A percentile compares a stretch with the other conserved stretches of the same genome.
Conservation (phyloP, 37 sponge, comb jelly and placozoan species). For the Axinella damicornis region DNA sequence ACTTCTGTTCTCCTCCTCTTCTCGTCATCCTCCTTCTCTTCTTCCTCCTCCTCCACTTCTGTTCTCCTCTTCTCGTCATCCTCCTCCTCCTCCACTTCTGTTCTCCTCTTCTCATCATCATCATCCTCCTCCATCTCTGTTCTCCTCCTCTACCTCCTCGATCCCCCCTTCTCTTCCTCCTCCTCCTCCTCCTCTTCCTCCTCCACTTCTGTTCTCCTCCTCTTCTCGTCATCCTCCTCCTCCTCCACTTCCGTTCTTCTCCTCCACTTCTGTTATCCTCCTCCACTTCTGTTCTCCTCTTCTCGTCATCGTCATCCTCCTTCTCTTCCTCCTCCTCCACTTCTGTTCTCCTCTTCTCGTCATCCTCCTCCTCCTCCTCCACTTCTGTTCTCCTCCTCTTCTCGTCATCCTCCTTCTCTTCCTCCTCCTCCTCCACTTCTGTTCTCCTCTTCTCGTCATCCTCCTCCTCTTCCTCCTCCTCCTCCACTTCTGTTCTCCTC, state of each 20-base stretch:
- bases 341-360: not conserved
- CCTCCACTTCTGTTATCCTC: not conserved
- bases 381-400: not conserved
- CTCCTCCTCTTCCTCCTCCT: not conserved
- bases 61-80: not conserved
- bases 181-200: not conserved
- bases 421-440: not conserved
- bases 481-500: no score
- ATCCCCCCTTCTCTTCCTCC: not conserved
- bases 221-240: no score
- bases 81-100: not conserved
- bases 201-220: no score
- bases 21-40: not conserved
- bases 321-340: not conserved
- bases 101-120: no score
- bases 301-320: not conserved
- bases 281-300: not conserved
- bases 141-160: not conserved
- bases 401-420: not conserved
- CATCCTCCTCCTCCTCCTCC: slow-evolving; percentile 3
- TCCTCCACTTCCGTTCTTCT: not conserved
- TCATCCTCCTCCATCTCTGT: not conserved
- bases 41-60: not conserved
- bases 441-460: no score
- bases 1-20: not conserved